These are phyloP conservation scores for Corynorhinus townsendii DNA, from an alignment of 2,113 vertebrate genomes.

Conservation along the genomic window DNA sequence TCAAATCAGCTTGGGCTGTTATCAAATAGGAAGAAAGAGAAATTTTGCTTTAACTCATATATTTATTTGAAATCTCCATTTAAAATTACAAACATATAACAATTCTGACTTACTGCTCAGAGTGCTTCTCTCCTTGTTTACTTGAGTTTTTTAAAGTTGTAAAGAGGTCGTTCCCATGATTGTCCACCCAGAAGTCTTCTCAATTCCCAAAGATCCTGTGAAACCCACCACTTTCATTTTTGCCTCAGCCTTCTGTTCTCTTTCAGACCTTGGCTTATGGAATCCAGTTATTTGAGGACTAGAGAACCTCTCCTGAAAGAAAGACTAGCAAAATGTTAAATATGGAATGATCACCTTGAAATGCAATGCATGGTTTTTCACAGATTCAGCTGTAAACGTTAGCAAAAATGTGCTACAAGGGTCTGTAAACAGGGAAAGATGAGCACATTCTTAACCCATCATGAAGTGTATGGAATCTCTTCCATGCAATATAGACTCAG, in stretches of 20 bases:
- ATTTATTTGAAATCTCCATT: background rate
- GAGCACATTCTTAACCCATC: background rate
- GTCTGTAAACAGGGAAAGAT: conserved; percentile 60
- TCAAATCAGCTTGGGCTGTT: conserved; percentile 15
- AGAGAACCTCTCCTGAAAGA: background rate
- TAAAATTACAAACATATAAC: background rate
- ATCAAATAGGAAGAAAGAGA: conserved; percentile 46
- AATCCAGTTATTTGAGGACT: background rate
- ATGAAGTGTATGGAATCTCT: background rate
- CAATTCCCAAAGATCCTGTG: conserved; percentile 43
- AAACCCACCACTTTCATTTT: conserved; percentile 33
- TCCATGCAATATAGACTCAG: background rate
- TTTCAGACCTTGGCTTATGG: background rate
- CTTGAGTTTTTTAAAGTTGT: conserved; percentile 57
- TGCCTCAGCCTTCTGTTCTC: background rate
- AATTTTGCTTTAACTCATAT: conserved; percentile 27
- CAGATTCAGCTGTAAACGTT: conserved; percentile 23
- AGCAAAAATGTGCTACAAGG: background rate
- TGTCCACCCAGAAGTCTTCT: conserved; percentile 56
- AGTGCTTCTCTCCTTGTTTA: conserved; percentile 59
- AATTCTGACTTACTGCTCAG: conserved; percentile 17
- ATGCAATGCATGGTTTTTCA: background rate
- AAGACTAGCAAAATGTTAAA: background rate
- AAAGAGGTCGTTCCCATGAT: conserved; percentile 62
- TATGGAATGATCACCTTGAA: background rate